Conservation (phyloP, 1,140 invertebrate species). For the Pseudomyrmex dendroicus region DNA sequence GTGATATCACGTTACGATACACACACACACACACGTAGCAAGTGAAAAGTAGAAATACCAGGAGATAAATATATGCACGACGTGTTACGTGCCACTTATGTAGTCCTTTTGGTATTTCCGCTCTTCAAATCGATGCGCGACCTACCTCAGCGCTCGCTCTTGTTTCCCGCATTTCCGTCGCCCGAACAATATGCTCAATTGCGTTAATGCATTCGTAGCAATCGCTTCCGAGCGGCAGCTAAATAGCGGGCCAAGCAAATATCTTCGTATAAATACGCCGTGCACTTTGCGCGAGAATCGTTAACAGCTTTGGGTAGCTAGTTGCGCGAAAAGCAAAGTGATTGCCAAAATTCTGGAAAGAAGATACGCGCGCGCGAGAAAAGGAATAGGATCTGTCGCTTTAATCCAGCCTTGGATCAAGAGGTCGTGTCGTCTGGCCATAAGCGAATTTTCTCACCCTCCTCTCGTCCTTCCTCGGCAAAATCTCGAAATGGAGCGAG, state of each 20-base stretch:
- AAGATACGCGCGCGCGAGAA: conserved; percentile 22
- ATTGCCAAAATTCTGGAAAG: conserved; percentile 42
- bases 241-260: background rate
- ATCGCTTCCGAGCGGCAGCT: conserved; percentile 14
- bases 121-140: conserved; percentile 25
- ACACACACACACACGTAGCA: background rate
- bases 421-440: conserved; percentile 44
- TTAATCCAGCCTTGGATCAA: conserved; percentile 71
- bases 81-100: background rate
- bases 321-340: conserved; percentile 35
- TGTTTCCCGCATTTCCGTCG: conserved; percentile 17
- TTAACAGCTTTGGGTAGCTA: conserved; percentile 25
- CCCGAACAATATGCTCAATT: conserved; percentile 25
- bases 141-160: conserved; percentile 15
- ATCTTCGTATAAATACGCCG: conserved; percentile 26
- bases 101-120: background rate
- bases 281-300: conserved; percentile 22
- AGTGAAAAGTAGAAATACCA: conserved; percentile 18
- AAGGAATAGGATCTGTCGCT: conserved; percentile 69
- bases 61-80: background rate
- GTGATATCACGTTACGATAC: background rate
- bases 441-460: conserved; percentile 51
- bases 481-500: conserved; percentile 49
- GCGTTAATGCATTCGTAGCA: conserved; percentile 54
- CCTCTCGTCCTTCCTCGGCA: conserved; percentile 53